Evolutionary conservation across 2,113 vertebrate genomes (phyloP).

Genomic region (Bungarus multicinctus): DNA sequence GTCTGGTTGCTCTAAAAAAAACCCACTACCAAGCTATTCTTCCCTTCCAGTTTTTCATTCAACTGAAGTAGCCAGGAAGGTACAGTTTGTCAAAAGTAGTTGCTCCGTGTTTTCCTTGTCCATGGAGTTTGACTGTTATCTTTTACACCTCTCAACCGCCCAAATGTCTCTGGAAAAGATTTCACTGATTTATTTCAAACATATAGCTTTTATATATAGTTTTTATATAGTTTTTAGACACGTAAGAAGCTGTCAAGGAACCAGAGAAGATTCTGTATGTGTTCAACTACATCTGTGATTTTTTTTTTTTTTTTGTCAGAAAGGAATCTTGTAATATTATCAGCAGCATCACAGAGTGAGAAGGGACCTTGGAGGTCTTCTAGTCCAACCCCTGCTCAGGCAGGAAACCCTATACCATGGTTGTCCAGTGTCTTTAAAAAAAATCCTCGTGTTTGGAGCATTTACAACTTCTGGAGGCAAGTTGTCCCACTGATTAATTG

Average conservation of each 20-base stretch:
- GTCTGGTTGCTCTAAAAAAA: background rate
- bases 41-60: background rate
- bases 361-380: background rate
- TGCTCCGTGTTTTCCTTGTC: background rate
- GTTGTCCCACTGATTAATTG: background rate
- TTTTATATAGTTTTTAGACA: background rate
- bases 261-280: accelerated
- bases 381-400: background rate
- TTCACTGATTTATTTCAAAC: background rate
- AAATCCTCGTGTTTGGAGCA: background rate
- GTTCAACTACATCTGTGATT: background rate
- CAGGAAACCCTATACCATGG: background rate
- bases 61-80: background rate
- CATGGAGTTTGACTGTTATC: background rate
- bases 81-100: background rate
- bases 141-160: background rate
- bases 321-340: background rate
- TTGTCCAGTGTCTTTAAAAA: background rate
- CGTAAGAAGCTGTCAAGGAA: background rate
- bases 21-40: background rate
- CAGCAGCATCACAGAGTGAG: background rate
- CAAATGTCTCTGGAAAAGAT: background rate
- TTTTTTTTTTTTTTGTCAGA: background rate
- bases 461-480: no score
- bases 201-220: no score